Conservation (phyloP, 2,113 vertebrate genomes). For the Hydropotes inermis region DNA sequence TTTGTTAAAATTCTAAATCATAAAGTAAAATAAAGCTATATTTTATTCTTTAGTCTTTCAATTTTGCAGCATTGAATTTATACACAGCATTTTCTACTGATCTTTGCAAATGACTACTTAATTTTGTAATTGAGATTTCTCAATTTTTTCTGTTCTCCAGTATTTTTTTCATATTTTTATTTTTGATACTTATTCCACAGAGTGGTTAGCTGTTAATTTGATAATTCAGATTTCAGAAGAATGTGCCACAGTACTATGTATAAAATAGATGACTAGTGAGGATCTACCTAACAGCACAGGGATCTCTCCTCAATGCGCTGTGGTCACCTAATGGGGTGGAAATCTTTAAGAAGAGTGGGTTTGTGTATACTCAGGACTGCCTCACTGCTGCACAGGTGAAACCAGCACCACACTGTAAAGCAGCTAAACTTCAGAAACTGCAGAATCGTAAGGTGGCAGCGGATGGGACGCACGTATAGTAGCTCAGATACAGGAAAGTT, state of each 20-base stretch:
- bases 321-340: neutral
- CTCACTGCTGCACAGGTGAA: neutral
- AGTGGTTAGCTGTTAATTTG: neutral
- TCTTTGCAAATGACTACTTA: neutral
- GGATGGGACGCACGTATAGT: accelerated
- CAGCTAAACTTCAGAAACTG: neutral
- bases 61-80: neutral
- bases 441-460: neutral
- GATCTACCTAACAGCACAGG: neutral
- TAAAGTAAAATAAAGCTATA: neutral
- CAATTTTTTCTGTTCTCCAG: neutral
- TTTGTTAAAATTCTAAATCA: neutral
- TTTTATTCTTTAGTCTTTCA: neutral
- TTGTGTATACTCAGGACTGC: neutral
- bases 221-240: neutral
- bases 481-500: neutral
- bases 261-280: neutral
- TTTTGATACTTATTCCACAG: neutral
- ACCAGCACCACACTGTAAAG: neutral
- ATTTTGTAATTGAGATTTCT: neutral
- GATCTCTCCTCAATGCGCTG: neutral
- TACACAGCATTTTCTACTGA: neutral
- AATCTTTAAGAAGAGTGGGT: neutral
- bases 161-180: neutral
- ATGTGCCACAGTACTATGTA: neutral